A percentile compares a stretch with the other conserved stretches of the same genome.
Conservation (phyloP, 2,113 vertebrate genomes). For the Anoura caudifer region DNA sequence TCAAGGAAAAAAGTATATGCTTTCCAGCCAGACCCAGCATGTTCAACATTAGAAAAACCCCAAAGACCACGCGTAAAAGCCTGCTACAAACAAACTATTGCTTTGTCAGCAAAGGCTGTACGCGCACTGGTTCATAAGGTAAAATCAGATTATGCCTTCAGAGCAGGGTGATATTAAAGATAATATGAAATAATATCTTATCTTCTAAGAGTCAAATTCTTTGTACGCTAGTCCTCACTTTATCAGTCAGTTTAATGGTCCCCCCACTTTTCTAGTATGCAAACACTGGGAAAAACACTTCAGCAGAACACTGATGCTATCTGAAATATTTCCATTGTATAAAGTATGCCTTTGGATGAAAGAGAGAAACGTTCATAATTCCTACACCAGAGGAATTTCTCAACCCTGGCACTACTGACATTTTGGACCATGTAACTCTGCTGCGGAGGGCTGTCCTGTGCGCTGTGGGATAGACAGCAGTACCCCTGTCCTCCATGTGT, state of each 20-base stretch:
- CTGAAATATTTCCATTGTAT: background rate
- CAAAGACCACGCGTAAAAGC: constrained; percentile 36
- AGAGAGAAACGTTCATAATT: background rate
- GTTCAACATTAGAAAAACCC: background rate
- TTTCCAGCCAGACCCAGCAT: constrained; percentile 60
- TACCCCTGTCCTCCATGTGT: background rate
- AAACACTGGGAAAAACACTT: constrained; percentile 65
- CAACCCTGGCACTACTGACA: background rate
- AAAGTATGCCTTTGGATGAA: background rate
- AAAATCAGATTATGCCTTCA: constrained; percentile 70
- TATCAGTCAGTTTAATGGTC: constrained; percentile 32
- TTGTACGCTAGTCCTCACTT: constrained; percentile 41
- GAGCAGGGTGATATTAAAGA: constrained; percentile 69
- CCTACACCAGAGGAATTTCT: background rate
- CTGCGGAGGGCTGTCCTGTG: background rate
- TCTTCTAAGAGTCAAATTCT: constrained; percentile 50
- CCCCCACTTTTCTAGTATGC: constrained; percentile 43
- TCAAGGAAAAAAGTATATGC: constrained; percentile 70
- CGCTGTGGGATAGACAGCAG: background rate
- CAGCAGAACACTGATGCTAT: constrained; percentile 53
- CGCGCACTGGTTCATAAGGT: constrained; percentile 53
- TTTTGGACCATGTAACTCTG: background rate
- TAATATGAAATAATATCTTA: constrained; percentile 71
- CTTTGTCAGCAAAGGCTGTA: constrained; percentile 53
- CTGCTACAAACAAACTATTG: constrained; percentile 6